Evolutionary conservation across 2,888 invertebrate genomes (phyloP), one percentile per base, ranked within the genome.

Genomic region (Leptinotarsa tumamoca): DNA sequence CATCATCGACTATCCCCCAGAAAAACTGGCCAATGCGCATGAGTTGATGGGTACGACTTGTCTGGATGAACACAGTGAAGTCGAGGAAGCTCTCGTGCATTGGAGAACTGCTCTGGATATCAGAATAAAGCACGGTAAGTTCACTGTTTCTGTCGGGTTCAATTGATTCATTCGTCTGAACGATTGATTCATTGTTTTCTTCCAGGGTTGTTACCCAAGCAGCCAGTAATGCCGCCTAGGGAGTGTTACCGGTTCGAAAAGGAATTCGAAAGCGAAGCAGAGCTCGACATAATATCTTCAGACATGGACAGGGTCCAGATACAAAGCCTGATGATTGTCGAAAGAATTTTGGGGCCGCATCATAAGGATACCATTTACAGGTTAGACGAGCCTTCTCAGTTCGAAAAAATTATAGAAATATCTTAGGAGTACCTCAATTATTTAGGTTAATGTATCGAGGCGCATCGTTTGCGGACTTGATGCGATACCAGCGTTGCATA

Each of bases 1-100:
- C 70, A 90, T 90, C 81, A 90, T 92, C 79, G 86, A 87, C 68
- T 96, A 95, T 88, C 84, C 91, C 33, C 89, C 91, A 3, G 93
- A 93, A 85, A 91, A 94, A 81, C 88, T 94, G 72, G 96, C 96
- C 0, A 95, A 97, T 89, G 96, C 96, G 10, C 93, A 95, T 87
- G 97, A 98, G 89, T 89, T 98, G 82, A 93, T 97, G 86, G 97
- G 95, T 2, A 92, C 96, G 23, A 96, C 97, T 73, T 96, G 94
- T 89, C 90, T 97, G 70, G 96, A 97, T 88, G 96, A 96, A 88
- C 94, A 94, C 87, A 94, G 94, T 88, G 95, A 96, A 88, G 91
- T 92, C 14, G 88, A 90, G 78, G 91, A 91, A 54, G 94, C 95
- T 75, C 89, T 95, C 74, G 89, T 91, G 75, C 93, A 94, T 84